Base-by-base conservation (phyloP, 1,140 invertebrate genomes). In the Araneus ventricosus region DNA sequence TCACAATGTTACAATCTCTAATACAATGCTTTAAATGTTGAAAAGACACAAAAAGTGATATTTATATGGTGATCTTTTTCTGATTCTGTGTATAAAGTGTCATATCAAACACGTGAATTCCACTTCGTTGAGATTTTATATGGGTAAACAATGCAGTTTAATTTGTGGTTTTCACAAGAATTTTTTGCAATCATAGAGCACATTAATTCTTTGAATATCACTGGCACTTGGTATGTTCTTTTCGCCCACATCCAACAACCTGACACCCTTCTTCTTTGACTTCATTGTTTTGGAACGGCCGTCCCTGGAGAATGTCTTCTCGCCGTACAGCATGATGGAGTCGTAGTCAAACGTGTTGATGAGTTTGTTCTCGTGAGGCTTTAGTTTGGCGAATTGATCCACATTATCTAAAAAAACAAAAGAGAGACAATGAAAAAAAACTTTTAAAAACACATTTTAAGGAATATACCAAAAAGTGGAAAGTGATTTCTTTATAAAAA, bases 171-270 rank as follows among this genome's bases (percentile, higher is more conserved):
- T 14, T 22, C 37, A 87, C 20, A 87, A n/a, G 34, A 59, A 82
- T 57, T 93, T 52, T 20, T 57, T 90, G 37, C 95, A 95, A 37
- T 94, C 94, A 80, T 95, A 95, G 8, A 95, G 92, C 34, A 90
- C 94, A 57, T 95, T 95, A 8, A 95, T 94, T 86, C 95, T 94
- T n/a, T 94, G 84, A 10, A 95, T 94, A 92, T 96, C 95, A 2
- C 94, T 94, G 1, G 94, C 67, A 61, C 95, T 95, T 45, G 95
- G 94, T 39, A 94, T 94, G 30, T 94, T 86, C 57, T 95, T 92
- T 88, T 95, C 95, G 4, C 95, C 95, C 27, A 95, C 94, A 14
- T 94, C 94, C 14, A 94, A 94, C 20, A 94, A 93, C 0, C n/a
- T 70, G 67, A 80, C 82, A 1, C 94, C 93, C 8, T 67, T 75